phyloP scores from a whole-genome alignment of 53 echinoderm and acorn worm species.

The Echinarachnius parma region DNA sequence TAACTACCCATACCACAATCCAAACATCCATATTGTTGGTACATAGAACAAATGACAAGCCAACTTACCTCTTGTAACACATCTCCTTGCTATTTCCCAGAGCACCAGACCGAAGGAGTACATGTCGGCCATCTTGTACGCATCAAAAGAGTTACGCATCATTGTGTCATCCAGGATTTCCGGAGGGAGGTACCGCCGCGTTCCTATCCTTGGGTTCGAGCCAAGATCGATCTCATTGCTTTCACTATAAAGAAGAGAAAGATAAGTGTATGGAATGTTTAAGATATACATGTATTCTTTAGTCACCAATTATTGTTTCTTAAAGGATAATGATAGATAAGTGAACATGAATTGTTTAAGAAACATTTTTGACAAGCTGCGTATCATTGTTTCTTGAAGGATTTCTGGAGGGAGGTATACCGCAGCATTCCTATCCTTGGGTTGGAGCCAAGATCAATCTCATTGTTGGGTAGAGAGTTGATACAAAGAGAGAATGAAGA shows the following conservation, averaged over 20 bases:
- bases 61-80: constrained; percentile 87
- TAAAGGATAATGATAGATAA: too few species aligned
- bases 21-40: too few species aligned
- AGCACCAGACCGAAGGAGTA: constrained; percentile 94
- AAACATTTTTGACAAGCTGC: too few species aligned
- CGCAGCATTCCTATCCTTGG: constrained; percentile 72
- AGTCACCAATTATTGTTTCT: too few species aligned
- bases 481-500: too few species aligned
- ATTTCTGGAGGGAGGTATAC: constrained; percentile 92
- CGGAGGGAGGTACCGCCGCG: constrained; percentile 84
- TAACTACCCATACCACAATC: too few species aligned
- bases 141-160: constrained; percentile 79
- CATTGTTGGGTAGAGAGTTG: too few species aligned
- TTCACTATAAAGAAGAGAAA: constrained; percentile 79
- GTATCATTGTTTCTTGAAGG: constrained; percentile 68
- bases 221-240: constrained; percentile 84
- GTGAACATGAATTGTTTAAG: too few species aligned
- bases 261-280: too few species aligned
- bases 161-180: constrained; percentile 79
- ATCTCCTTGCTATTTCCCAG: constrained; percentile 97
- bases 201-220: constrained; percentile 72
- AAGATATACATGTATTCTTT: too few species aligned
- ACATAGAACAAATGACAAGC: too few species aligned
- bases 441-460: constrained; percentile 78
- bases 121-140: constrained; percentile 93